Percentiles rank a stretch among this genome's conserved stretches.
Conservation (phyloP, 2,113 vertebrate species). For the Dasypus novemcinctus region DNA sequence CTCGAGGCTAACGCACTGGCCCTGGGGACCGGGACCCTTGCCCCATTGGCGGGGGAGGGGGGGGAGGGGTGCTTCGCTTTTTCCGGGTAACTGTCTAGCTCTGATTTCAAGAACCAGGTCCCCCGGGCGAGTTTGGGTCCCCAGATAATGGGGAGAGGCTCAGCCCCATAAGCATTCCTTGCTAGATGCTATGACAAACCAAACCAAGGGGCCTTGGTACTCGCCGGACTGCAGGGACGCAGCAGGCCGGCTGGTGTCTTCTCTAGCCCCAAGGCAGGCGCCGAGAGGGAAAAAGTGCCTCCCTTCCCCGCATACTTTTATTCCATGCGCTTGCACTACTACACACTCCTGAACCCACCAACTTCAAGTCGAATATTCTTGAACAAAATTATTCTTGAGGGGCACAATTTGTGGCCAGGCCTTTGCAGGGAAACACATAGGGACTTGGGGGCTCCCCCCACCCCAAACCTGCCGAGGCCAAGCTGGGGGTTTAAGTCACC, state of each 20-base stretch:
- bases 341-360: neutral
- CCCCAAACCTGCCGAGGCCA: neutral
- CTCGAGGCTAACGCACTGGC: neutral
- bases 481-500: neutral
- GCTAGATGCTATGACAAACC: neutral
- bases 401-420: neutral
- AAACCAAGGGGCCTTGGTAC: neutral
- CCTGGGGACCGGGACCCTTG: neutral
- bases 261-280: neutral
- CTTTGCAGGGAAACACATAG: neutral
- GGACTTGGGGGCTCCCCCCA: neutral
- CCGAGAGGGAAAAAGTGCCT: neutral
- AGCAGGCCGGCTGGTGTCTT: neutral
- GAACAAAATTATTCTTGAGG: slow-evolving; percentile 19
- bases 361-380: neutral
- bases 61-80: neutral
- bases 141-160: neutral
- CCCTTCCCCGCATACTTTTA: neutral
- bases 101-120: neutral
- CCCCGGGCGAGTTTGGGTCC: neutral
- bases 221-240: rapidly evolving
- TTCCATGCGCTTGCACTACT: neutral
- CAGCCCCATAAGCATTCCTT: no score
- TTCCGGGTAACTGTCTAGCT: neutral
- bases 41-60: neutral